Base-by-base conservation (phyloP, 1,140 invertebrate species). In the Pseudoatta argentina region DNA sequence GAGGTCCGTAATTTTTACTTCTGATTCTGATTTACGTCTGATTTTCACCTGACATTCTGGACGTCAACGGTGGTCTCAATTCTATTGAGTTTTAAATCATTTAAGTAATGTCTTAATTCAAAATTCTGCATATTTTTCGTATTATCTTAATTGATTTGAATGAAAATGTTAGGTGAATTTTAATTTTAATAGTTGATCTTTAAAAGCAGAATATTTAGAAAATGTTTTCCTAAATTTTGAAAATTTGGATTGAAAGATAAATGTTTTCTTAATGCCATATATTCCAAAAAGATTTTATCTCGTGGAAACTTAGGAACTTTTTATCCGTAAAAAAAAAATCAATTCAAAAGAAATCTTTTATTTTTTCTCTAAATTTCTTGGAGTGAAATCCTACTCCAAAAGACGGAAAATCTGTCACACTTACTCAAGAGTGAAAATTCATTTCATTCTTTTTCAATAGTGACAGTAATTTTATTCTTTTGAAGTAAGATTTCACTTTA, bases 31-130 rank as follows among this genome's bases (percentile, higher is more conserved):
- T n/a, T n/a, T n/a, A n/a, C 61, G 39, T 48, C 24, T 64, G 24
- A 78, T 78, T 78, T 78, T 66, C 76, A 66, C 61, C 12, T 12
- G 12, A 30, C 10, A 34, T 75, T 34, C n/a, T 21, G 30, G 6
- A 16, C 0, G 21, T 14, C 27, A 53, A 73, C 55, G 27, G 1
- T 18, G 6, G 16, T 30, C 24, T 55, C 24, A 12, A 72, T 27
- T 53, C 39, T 44, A 12, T 6, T 18, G 7, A 18, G 0, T 34
- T 30, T 1, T 30, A 27, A n/a, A 14, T 55, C 12, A 18, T 55
- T 72, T 72, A 8, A 55, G 10, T n/a, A 21, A 44, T 27, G 1
- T 8, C 24, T 39, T 53, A n/a, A 55, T 75, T 34, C 24, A 14
- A 12, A n/a, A 75, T 10, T 34, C 18, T 55, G 18, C 30, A 55